phyloP scores from a whole-genome alignment of 2,888 invertebrate species.

The Pseudococcus longispinus region DNA sequence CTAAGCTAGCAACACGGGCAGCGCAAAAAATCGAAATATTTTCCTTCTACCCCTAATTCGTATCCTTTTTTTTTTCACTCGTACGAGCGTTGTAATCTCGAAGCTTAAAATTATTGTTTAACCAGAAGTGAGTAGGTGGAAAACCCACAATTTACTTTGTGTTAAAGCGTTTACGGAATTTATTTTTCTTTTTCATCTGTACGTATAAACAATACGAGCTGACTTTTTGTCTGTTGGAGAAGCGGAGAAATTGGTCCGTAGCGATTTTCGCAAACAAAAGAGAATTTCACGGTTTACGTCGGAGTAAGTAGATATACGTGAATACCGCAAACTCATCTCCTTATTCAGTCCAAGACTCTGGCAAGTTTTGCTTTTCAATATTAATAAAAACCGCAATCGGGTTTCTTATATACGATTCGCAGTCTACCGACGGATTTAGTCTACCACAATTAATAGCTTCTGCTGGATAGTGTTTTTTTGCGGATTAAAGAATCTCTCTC shows the following conservation, averaged over 20 bases:
- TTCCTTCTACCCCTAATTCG: background rate
- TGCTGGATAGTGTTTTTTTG: background rate
- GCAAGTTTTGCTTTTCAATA: constrained; percentile 7
- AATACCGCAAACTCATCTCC: background rate
- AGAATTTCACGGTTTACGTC: background rate
- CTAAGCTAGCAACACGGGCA: no score
- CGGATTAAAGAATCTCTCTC: background rate
- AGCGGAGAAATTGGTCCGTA: background rate
- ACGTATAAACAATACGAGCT: background rate
- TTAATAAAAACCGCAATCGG: background rate
- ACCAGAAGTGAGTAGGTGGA: background rate
- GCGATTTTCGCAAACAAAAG: background rate
- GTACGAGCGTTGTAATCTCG: background rate
- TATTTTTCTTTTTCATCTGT: background rate
- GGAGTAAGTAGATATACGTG: background rate
- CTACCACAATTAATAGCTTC: constrained; percentile 9
- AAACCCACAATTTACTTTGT: background rate
- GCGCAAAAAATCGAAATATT: no score
- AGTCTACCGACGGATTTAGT: background rate
- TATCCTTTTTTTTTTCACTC: background rate
- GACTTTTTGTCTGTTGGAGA: background rate
- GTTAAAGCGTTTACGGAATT: background rate
- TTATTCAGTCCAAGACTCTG: background rate
- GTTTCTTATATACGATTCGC: constrained; percentile 25
- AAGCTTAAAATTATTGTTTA: background rate